Conservation (phyloP, 92 coral and sea anemone genomes). For the Chrysogorgia sp. region DNA sequence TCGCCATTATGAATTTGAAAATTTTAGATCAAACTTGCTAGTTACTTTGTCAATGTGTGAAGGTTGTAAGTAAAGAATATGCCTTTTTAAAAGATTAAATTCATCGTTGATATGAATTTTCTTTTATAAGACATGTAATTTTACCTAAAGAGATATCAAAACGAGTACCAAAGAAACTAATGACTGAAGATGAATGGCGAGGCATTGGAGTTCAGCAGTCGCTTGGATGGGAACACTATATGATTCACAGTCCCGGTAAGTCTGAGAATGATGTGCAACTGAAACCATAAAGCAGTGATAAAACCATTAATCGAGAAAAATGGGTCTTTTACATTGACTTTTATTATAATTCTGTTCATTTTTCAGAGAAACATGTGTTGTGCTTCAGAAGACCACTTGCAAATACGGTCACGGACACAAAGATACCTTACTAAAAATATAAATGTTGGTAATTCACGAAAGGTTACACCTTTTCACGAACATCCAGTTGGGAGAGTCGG, state of each 20-base stretch:
- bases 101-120: slow-evolving; percentile 9
- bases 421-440: slow-evolving; percentile 31
- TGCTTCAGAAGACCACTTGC: slow-evolving; percentile 74
- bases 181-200: slow-evolving; percentile 91
- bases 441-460: not conserved
- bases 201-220: slow-evolving; percentile 89
- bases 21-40: not conserved
- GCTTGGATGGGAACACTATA: slow-evolving; percentile 89
- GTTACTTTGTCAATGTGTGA: not conserved
- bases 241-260: slow-evolving; percentile 85
- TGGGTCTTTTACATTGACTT: not conserved
- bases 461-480: not conserved
- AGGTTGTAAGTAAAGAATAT: not conserved
- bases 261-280: not conserved
- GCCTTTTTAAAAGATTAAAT: not conserved
- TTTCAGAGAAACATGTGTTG: slow-evolving; percentile 78
- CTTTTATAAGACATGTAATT: slow-evolving; percentile 74
- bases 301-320: slow-evolving; percentile 10
- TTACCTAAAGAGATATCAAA: slow-evolving; percentile 81
- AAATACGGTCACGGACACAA: not conserved
- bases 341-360: not conserved
- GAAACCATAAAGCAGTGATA: not conserved
- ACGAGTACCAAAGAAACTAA: slow-evolving; percentile 76
- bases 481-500: slow-evolving; percentile 3
- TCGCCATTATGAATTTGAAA: not conserved